A percentile compares a stretch with the other conserved stretches of the same genome.
phyloP scores from a whole-genome alignment of 2,888 invertebrate genomes.

The Drosophila falleni region DNA sequence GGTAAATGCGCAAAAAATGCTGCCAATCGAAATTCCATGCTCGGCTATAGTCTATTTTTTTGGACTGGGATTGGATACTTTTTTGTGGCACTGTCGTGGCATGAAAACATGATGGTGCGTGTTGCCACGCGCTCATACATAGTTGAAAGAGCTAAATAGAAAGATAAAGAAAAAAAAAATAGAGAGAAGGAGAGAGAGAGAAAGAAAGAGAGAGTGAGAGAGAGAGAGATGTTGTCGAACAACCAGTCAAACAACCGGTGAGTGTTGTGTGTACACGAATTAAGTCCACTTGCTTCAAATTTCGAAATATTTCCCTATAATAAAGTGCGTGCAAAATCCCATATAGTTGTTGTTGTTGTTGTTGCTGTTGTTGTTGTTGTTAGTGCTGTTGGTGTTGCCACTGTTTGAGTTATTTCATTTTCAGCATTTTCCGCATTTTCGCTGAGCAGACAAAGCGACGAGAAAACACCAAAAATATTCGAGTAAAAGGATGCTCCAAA shows the following conservation, averaged over 20 bases:
- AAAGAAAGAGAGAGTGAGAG: background rate
- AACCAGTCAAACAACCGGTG: conserved; percentile 9
- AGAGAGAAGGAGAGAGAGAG: background rate
- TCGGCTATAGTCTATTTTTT: conserved; percentile 22
- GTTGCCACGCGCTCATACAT: conserved; percentile 34
- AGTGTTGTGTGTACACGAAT: conserved; percentile 63
- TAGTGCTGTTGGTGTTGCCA: conserved; percentile 37
- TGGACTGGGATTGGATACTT: conserved; percentile 6
- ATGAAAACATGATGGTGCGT: conserved; percentile 30
- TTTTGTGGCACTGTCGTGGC: conserved; percentile 23
- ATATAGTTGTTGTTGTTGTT: conserved; percentile 25
- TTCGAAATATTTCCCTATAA: conserved; percentile 68
- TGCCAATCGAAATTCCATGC: conserved; percentile 72
- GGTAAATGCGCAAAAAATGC: conserved; percentile 80
- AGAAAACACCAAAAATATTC: conserved; percentile 12
- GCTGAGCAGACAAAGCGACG: conserved; percentile 34
- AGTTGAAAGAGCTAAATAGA: conserved; percentile 45
- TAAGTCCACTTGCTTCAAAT: conserved; percentile 71
- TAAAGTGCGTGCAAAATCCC: conserved; percentile 64
- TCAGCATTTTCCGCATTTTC: conserved; percentile 42
- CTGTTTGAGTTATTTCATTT: conserved; percentile 65
- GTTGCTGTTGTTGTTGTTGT: conserved; percentile 23
- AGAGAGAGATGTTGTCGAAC: background rate
- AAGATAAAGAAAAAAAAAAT: background rate
- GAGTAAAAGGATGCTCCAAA: background rate